A percentile compares a stretch with the other conserved stretches of the same genome.
These are phyloP conservation scores for Myiagra hebetior DNA, from an alignment of 2,113 vertebrate species.

Conservation along the genomic window DNA sequence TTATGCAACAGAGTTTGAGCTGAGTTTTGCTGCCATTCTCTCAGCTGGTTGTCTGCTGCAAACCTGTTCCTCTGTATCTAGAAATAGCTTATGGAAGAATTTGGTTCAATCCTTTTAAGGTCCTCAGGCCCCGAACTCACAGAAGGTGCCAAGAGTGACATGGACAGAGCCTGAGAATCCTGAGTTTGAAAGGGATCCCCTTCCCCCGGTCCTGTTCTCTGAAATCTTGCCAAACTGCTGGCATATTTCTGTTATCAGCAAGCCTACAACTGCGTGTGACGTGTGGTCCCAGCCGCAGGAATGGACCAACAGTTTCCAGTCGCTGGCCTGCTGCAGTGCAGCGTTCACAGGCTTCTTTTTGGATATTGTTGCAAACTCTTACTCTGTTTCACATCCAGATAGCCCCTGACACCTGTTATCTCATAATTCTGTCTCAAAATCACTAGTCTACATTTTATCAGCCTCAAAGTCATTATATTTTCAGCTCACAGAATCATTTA, in stretches of 20 bases:
- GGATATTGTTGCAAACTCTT: not conserved
- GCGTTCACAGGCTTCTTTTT: not conserved
- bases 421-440: not conserved
- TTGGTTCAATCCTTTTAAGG: conserved; percentile 37
- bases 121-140: not conserved
- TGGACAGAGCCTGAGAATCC: not conserved
- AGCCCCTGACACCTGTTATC: not conserved
- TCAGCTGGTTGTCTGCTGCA: not conserved
- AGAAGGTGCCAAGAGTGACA: not conserved
- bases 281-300: not conserved
- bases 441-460: not conserved
- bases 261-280: not conserved
- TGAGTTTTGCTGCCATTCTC: not conserved
- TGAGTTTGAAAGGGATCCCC: not conserved
- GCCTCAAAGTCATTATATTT: not conserved
- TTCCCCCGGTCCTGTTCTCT: not conserved
- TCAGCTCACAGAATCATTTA: not conserved
- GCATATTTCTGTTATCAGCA: conserved; percentile 41
- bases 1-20: not conserved
- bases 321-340: not conserved
- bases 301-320: not conserved
- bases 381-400: not conserved
- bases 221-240: conserved; percentile 19
- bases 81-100: conserved; percentile 36
- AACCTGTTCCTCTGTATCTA: not conserved